Evolutionary conservation across 2,113 vertebrate genomes (phyloP), one percentile per base, ranked within the genome.

Genomic region (Ceyx melanurus): DNA sequence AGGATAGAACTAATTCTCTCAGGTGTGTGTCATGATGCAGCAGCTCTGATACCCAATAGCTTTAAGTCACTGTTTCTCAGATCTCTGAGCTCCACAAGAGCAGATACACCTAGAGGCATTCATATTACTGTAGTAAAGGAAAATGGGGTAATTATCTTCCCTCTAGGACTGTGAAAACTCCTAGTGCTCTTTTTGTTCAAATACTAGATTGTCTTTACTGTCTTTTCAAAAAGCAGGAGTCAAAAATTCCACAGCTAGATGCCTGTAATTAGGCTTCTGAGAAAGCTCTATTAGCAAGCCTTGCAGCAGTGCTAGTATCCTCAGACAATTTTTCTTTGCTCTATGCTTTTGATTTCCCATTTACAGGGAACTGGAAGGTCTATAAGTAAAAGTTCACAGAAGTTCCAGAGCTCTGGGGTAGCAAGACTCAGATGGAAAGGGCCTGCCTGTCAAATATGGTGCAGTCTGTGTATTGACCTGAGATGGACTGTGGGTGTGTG

Each of bases 101-200:
- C 19, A 70, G 45, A 74, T 37, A 62, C 8, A 13, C 13, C n/a
- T 9, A 33, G 22, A 81, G 5, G 2, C 9, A 19, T 50, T 56
- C 1, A 0, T 26, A 66, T 15, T 17, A 50, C 2, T 14, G 5
- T 0, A 61, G 21, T 22, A 51, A 86, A 20, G n/a, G 53, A 57
- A 72, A 50, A 72, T 18, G 6, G 68, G 37, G 22, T 23, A 46
- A 50, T 15, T 20, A 70, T 28, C 28, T 65, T 85, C 45, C 28
- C 67, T 46, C 1, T 11, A 23, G 20, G 29, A 80, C 35, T 50
- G 26, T 3, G 1, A 86, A 73, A 85, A 76, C 9, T 37, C 67
- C 54, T 2, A 48, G 25, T 15, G n/a, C 0, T 1, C 11, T 46
- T 89, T 57, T 54, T 58, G 33, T 50, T 78, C 33, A 78, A 75